Conservation (phyloP, 2,888 invertebrate species). For the Nineta flava region DNA sequence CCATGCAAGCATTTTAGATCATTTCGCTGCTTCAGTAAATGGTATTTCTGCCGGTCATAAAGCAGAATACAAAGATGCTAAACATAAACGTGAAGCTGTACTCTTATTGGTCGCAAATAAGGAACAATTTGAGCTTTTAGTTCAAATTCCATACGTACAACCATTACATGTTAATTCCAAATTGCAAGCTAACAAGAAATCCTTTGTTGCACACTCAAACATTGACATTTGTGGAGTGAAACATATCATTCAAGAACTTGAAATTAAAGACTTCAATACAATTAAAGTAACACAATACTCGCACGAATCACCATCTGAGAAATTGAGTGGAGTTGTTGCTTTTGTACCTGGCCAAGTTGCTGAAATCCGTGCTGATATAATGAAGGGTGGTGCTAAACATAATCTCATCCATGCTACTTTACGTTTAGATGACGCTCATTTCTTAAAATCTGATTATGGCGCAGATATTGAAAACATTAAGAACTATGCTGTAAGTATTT, state of each 20-base stretch:
- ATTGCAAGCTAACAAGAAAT: slow-evolving; percentile 30
- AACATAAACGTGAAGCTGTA: slow-evolving; percentile 22
- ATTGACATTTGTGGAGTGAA: slow-evolving; percentile 34
- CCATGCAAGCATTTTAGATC: slow-evolving; percentile 1
- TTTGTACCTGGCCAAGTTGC: slow-evolving; percentile 43
- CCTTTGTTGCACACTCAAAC: slow-evolving; percentile 34
- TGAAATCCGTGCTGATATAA: slow-evolving; percentile 38
- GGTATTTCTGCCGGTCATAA: slow-evolving; percentile 22
- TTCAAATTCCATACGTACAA: slow-evolving; percentile 31
- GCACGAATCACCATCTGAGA: slow-evolving; percentile 36
- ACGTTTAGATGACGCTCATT: slow-evolving; percentile 42
- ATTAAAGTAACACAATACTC: slow-evolving; percentile 35
- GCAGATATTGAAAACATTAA: slow-evolving; percentile 40
- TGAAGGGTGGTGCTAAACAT: slow-evolving; percentile 37
- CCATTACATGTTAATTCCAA: slow-evolving; percentile 35
- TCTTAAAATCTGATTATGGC: slow-evolving; percentile 45
- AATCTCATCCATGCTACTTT: slow-evolving; percentile 39
- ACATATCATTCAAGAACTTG: slow-evolving; percentile 29
- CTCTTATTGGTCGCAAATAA: slow-evolving; percentile 14
- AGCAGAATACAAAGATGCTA: slow-evolving; percentile 23
- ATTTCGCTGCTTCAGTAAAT: slow-evolving; percentile 14
- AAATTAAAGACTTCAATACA: slow-evolving; percentile 39
- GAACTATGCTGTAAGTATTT: neutral
- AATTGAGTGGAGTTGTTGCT: slow-evolving; percentile 36
- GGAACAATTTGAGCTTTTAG: slow-evolving; percentile 14